Evolutionary conservation across 2,113 vertebrate genomes (phyloP).

Genomic region (Serinus canaria): DNA sequence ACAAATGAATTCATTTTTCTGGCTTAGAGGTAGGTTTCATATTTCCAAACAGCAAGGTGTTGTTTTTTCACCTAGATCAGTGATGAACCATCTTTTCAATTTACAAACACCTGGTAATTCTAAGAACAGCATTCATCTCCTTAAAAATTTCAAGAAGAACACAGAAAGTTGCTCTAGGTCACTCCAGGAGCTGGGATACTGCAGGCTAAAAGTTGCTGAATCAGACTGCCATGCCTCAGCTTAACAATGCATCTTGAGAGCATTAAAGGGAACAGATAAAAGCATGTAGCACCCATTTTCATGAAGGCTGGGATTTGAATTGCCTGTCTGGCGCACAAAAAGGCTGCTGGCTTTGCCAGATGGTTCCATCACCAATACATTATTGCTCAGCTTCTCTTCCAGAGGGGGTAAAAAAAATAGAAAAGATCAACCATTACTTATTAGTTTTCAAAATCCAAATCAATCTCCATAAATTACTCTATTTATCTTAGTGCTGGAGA

Average conservation of each 20-base stretch:
- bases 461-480: slow-evolving; percentile 40
- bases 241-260: not conserved
- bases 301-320: not conserved
- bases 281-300: not conserved
- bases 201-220: not conserved
- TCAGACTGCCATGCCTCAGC: not conserved
- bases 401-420: not conserved
- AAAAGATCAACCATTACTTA: slow-evolving; percentile 14
- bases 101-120: not conserved
- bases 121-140: not conserved
- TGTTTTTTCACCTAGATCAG: not conserved
- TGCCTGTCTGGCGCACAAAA: not conserved
- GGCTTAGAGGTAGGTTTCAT: not conserved
- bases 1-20: not conserved
- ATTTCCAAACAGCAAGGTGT: not conserved
- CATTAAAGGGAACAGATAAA: not conserved
- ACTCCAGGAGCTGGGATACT: not conserved
- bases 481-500: not conserved
- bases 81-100: not conserved
- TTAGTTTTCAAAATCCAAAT: slow-evolving; percentile 39
- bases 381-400: slow-evolving; percentile 14
- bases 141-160: not conserved
- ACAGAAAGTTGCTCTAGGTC: not conserved
- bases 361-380: not conserved
- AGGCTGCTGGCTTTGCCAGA: slow-evolving; percentile 14